Evolutionary conservation across 2,113 vertebrate species (phyloP), one percentile per base, ranked within the genome.

Genomic region (Nycticryphes semicollaris): DNA sequence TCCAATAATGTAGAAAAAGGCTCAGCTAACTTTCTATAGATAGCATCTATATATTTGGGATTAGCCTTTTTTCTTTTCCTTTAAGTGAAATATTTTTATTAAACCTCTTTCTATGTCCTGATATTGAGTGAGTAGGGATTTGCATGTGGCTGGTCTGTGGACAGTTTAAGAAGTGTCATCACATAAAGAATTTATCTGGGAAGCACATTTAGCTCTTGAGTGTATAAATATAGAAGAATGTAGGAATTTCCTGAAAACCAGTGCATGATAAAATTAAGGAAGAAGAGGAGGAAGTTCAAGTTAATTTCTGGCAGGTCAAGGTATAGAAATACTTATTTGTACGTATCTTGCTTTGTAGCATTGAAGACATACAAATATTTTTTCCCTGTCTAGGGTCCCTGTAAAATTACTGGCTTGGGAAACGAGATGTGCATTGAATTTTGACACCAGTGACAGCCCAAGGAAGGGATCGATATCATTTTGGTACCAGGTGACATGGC

Each of bases 111-210:
- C 4, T 51, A 19, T 54, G 91, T 31, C 41, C 37, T 94, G 18
- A 3, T 35, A 59, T 74, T 76, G 54, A 31, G 10, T 23, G 30
- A 86, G 47, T 35, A 74, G 45, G 22, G 64, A 75, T 89, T 92
- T 93, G 68, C 43, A 72, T 89, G 47, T 85, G 68, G n/a, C 69
- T 89, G 45, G 10, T 87, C 60, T 79, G 41, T 41, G 43, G 25
- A 43, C 41, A 24, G 35, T 67, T 91, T 70, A 54, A 77, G 24
- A 84, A 91, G 37, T 75, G 21, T 77, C 37, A 67, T 78, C 47
- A 23, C 35, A 31, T 88, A 54, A 94, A 95, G 69, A 77, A 77
- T 78, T 91, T 89, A 63, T 81, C 83, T 93, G 89, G 69, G 43
- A 93, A 50, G 51, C 39, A 81, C 39, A 67, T 93, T 93, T 94